A percentile compares a stretch with the other conserved stretches of the same genome.
Conservation (phyloP, 2,888 invertebrate species). For the Tetheella fluctuosa region DNA sequence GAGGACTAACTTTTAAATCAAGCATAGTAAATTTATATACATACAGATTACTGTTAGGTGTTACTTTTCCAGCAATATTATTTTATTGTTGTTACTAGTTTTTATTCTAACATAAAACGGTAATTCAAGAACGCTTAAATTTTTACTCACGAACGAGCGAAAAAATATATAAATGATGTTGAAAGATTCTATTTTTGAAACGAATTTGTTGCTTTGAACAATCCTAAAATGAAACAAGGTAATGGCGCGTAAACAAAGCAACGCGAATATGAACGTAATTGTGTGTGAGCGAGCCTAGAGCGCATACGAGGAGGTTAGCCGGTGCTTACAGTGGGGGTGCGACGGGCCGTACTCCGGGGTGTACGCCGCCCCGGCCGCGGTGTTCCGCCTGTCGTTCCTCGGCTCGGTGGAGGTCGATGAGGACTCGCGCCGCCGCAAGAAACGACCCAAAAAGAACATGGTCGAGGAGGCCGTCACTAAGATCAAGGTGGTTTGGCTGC, state of each 20-base stretch:
- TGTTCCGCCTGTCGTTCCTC: slow-evolving; percentile 92
- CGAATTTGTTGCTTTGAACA: no score
- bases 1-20: neutral
- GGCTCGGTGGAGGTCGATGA: slow-evolving; percentile 94
- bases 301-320: slow-evolving; percentile 68
- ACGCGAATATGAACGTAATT: slow-evolving; percentile 15
- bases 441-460: slow-evolving; percentile 94
- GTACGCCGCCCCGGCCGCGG: slow-evolving; percentile 87
- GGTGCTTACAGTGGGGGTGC: slow-evolving; percentile 74
- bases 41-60: neutral
- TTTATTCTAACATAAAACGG: no score
- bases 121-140: no score
- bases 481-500: slow-evolving; percentile 89
- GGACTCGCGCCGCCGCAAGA: slow-evolving; percentile 89
- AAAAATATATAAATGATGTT: no score
- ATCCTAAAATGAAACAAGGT: no score
- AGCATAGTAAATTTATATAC: neutral
- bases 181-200: neutral
- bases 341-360: slow-evolving; percentile 79
- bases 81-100: no score
- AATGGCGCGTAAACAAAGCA: slow-evolving; percentile 23
- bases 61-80: no score
- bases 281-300: slow-evolving; percentile 38
- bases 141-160: no score
- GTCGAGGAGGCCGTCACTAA: slow-evolving; percentile 94